Conservation (phyloP, 1,140 invertebrate genomes). For the Odontomachus brunneus region DNA sequence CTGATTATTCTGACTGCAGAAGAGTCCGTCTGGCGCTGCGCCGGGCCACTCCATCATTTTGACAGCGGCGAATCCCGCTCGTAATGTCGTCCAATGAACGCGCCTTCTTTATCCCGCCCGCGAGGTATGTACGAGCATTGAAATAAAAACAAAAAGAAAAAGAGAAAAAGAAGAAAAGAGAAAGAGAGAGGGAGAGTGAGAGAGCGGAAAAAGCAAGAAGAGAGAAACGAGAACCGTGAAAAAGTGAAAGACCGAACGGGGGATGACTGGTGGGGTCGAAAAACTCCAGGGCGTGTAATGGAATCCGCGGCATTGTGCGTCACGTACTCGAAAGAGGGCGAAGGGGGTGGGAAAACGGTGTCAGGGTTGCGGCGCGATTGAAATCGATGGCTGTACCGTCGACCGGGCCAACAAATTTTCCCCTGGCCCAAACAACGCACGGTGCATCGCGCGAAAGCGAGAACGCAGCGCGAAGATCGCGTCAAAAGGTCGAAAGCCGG, state of each 20-base stretch:
- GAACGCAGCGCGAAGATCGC: not conserved
- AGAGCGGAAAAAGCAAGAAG: slow-evolving; percentile 1
- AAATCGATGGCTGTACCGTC: slow-evolving; percentile 60
- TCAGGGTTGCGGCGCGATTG: slow-evolving; percentile 56
- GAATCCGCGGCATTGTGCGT: slow-evolving; percentile 29
- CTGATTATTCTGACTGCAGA: slow-evolving; percentile 67
- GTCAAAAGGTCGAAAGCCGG: slow-evolving; percentile 18
- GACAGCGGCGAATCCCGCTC: slow-evolving; percentile 69
- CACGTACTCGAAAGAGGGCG: not conserved
- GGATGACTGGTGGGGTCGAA: slow-evolving; percentile 4
- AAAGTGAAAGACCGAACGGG: slow-evolving; percentile 32
- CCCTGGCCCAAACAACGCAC: slow-evolving; percentile 67
- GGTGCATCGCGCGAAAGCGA: not conserved
- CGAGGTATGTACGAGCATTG: slow-evolving; percentile 21
- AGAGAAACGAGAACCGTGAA: slow-evolving; percentile 29
- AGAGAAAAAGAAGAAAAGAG: slow-evolving; percentile 22
- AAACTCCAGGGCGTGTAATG: slow-evolving; percentile 50
- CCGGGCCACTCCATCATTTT: slow-evolving; percentile 70
- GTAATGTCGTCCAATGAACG: slow-evolving; percentile 73
- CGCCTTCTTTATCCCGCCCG: slow-evolving; percentile 61
- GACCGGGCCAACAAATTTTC: slow-evolving; percentile 76
- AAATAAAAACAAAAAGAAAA: slow-evolving; percentile 10
- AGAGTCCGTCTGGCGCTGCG: slow-evolving; percentile 61
- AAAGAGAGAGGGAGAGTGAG: too few relatives aligned
- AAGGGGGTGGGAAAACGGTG: slow-evolving; percentile 44